A percentile compares a stretch with the other conserved stretches of the same genome.
Evolutionary conservation across 2,113 vertebrate species (phyloP).

Genomic region (human): DNA sequence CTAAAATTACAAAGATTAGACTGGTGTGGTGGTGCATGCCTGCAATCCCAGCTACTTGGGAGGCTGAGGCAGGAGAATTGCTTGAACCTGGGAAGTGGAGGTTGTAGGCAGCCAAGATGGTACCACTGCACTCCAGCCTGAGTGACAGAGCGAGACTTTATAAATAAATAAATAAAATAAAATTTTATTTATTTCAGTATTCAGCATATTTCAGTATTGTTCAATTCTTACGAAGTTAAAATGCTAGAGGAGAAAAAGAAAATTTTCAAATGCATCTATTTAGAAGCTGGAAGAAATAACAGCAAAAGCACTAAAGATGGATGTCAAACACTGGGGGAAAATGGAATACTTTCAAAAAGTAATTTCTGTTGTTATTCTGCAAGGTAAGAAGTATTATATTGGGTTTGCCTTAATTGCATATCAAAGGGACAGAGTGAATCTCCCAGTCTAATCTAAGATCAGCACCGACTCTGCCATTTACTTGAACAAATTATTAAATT

Average conservation of each 20-base stretch:
- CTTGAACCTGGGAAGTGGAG: too few species aligned
- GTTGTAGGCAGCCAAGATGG: too few species aligned
- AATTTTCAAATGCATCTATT: neutral
- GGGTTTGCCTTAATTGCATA: neutral
- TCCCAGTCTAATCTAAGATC: neutral
- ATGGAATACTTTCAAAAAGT: neutral
- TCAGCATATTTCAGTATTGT: neutral
- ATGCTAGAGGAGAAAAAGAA: neutral
- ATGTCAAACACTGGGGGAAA: neutral
- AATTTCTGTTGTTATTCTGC: neutral
- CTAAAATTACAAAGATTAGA: too few species aligned
- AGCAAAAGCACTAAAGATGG: neutral
- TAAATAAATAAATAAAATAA: neutral
- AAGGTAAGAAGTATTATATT: neutral
- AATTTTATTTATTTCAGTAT: too few species aligned
- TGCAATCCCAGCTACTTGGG: too few species aligned
- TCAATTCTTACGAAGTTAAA: neutral
- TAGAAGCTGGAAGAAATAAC: neutral
- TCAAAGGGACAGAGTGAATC: neutral
- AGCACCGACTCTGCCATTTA: neutral
- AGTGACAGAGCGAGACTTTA: too few species aligned
- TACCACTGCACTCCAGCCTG: too few species aligned
- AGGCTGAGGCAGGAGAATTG: too few species aligned
- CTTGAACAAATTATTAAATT: neutral
- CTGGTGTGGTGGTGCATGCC: too few species aligned